These are phyloP conservation scores for Cricetomys ansorgei DNA, from an alignment of 2,113 vertebrate species.

Conservation along the genomic window DNA sequence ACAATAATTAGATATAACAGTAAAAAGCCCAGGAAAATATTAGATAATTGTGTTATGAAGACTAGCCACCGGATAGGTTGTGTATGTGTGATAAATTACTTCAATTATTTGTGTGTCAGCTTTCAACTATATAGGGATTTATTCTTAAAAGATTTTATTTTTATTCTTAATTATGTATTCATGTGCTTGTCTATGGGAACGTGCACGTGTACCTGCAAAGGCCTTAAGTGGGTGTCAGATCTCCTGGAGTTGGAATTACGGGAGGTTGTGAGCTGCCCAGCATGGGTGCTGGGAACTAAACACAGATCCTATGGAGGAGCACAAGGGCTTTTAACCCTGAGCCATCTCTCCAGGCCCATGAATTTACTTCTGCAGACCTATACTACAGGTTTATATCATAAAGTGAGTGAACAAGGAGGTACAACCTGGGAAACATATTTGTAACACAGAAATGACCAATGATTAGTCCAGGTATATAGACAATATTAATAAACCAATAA, in stretches of 20 bases:
- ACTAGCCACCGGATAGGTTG: not conserved
- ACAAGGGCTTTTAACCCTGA: not conserved
- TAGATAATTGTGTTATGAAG: too few relatives aligned
- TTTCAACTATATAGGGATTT: not conserved
- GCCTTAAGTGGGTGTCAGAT: not conserved
- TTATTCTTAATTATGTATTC: not conserved
- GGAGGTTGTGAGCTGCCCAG: not conserved
- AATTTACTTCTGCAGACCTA: not conserved
- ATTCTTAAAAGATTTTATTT: not conserved
- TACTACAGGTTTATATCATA: not conserved
- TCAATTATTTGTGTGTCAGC: not conserved
- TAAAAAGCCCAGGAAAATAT: not conserved
- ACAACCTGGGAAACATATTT: not conserved
- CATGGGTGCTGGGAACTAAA: not conserved
- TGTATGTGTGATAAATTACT: not conserved
- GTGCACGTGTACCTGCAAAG: not conserved
- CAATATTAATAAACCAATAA: not conserved
- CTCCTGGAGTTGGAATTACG: not conserved
- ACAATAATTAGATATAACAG: too few relatives aligned
- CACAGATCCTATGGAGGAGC: not conserved
- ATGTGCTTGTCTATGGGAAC: not conserved
- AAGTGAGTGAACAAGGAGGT: not conserved
- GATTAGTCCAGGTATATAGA: not conserved
- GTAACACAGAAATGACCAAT: not conserved
- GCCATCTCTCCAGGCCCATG: not conserved